Conservation (phyloP, 1,140 invertebrate species). For the Rhynchophorus ferrugineus region DNA sequence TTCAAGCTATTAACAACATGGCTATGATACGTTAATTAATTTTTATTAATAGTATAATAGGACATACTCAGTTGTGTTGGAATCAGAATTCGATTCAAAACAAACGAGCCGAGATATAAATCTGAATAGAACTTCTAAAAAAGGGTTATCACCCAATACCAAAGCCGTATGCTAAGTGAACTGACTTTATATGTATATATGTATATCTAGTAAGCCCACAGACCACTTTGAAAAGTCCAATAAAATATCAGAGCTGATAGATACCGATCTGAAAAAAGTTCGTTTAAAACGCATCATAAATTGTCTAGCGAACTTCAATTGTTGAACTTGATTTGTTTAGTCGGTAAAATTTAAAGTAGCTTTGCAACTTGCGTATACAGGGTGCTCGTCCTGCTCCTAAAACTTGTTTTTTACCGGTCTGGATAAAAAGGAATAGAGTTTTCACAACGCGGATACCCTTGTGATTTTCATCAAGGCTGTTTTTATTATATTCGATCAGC, state of each 20-base stretch:
- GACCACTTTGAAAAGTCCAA: constrained; percentile 18
- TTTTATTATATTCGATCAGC: no score
- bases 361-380: constrained; percentile 8
- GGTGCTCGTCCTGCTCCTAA: background rate
- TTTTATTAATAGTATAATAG: no score
- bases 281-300: constrained; percentile 20
- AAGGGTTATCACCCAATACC: constrained; percentile 21
- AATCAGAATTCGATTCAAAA: background rate
- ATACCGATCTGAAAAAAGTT: constrained; percentile 17
- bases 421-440: no score
- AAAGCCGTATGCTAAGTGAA: constrained; percentile 19
- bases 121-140: constrained; percentile 13
- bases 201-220: constrained; percentile 20
- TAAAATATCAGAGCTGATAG: constrained; percentile 21
- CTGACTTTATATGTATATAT: constrained; percentile 20
- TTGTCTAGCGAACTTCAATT: constrained; percentile 21
- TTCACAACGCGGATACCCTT: no score
- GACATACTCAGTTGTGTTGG: background rate
- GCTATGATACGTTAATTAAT: no score
- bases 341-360: constrained; percentile 17
- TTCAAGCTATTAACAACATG: no score
- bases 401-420: background rate
- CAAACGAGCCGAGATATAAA: constrained; percentile 11
- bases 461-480: no score
- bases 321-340: constrained; percentile 17